Conservation (phyloP, 2,797 vertebrate species). For the Hozukius guyotensis region DNA sequence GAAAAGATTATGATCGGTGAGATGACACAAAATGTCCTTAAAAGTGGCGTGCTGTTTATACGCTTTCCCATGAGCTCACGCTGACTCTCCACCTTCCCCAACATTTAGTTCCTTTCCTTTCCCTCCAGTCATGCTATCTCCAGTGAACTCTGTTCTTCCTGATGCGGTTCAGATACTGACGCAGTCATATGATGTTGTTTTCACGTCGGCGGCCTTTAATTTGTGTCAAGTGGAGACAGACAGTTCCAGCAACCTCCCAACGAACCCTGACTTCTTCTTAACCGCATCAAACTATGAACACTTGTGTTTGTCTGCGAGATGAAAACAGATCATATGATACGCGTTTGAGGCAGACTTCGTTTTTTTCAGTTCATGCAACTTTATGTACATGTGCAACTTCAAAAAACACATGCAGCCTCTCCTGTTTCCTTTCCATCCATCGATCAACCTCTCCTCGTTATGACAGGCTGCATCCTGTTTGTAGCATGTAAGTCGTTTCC, state of each 20-base stretch:
- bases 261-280: background rate
- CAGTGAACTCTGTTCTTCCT: conserved; percentile 8
- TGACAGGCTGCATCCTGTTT: conserved; percentile 8
- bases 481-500: background rate
- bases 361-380: background rate
- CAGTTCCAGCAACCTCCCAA: background rate
- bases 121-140: background rate
- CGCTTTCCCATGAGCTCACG: no score
- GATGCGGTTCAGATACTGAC: background rate
- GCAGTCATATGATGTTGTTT: conserved; percentile 58
- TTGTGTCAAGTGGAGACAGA: background rate
- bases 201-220: conserved; percentile 14
- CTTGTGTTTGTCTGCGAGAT: background rate
- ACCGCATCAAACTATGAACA: background rate
- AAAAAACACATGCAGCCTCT: background rate
- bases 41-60: no score
- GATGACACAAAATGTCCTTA: no score
- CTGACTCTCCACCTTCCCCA: background rate
- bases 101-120: background rate
- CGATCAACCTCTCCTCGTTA: background rate
- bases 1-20: no score
- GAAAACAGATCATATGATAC: conserved; percentile 14
- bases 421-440: background rate
- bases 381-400: background rate
- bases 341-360: background rate